These are phyloP conservation scores for zebrafish (Danio rerio) DNA, from an alignment of 2,113 vertebrate species.

Conservation along the genomic window DNA sequence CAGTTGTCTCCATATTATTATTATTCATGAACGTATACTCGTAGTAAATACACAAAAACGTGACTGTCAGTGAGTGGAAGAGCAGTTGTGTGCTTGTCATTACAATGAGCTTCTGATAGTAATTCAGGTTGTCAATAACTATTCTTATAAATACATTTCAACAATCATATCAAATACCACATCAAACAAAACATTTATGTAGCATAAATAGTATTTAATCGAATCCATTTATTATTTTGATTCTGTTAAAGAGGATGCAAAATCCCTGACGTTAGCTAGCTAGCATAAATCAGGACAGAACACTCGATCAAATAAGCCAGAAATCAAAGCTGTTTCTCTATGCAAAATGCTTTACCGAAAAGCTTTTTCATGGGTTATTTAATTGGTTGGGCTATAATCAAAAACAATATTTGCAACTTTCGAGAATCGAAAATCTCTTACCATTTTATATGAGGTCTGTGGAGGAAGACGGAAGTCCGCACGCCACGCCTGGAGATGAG, in stretches of 20 bases:
- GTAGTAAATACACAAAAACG: neutral
- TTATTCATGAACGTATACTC: too few relatives aligned
- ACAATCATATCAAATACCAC: too few relatives aligned
- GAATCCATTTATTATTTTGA: neutral
- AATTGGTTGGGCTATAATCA: neutral
- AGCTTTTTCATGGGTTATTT: neutral
- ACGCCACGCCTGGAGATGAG: constrained; percentile 75
- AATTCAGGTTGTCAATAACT: neutral
- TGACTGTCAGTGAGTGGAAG: neutral
- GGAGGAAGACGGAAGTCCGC: constrained; percentile 77
- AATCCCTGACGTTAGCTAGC: constrained; percentile 46
- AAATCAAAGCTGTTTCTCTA: neutral
- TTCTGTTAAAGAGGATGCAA: neutral
- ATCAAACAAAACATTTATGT: neutral
- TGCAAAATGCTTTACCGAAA: neutral
- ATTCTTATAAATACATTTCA: neutral
- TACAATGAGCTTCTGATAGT: too few relatives aligned
- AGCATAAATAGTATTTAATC: neutral
- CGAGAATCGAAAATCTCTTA: constrained; percentile 62
- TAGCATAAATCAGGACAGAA: constrained; percentile 37
- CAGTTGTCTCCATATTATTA: too few relatives aligned
- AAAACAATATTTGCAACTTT: neutral
- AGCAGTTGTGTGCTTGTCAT: too few relatives aligned
- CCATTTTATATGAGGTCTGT: constrained; percentile 72
- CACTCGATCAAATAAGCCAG: constrained; percentile 6